Conservation (phyloP, 2,888 invertebrate genomes). For the Meta bourneti region DNA sequence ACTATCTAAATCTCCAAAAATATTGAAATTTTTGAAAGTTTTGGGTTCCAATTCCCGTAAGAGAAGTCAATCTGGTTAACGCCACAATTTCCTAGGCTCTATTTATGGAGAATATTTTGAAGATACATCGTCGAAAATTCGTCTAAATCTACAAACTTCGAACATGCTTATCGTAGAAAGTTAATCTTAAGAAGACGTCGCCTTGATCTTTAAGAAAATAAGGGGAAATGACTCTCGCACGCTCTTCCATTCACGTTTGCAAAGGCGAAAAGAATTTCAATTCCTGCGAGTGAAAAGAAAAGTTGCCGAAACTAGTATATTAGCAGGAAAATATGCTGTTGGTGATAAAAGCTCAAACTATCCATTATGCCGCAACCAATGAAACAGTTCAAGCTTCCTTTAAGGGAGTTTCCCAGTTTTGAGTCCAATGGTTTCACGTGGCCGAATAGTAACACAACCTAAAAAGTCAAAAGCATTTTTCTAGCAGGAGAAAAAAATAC, state of each 20-base stretch:
- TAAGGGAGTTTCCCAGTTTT: slow-evolving; percentile 11
- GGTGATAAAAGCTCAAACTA: slow-evolving; percentile 18
- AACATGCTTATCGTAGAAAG: too few species aligned
- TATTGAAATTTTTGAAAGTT: too few species aligned
- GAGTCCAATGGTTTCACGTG: slow-evolving; percentile 47
- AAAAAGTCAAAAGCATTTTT: slow-evolving; percentile 37
- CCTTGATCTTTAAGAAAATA: not conserved
- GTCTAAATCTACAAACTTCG: too few species aligned
- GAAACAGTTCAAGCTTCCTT: slow-evolving; percentile 20
- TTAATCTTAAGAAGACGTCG: too few species aligned
- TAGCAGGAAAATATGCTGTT: not conserved
- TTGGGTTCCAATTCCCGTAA: too few species aligned
- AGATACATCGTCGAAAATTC: too few species aligned
- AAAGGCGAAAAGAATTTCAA: not conserved
- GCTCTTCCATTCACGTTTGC: not conserved
- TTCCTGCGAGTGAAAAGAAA: not conserved
- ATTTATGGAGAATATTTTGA: too few species aligned
- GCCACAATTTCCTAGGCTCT: too few species aligned
- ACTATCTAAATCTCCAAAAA: too few species aligned
- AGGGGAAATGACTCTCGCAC: not conserved
- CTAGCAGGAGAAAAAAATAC: slow-evolving; percentile 14
- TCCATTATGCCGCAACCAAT: slow-evolving; percentile 50
- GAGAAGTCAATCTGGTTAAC: too few species aligned
- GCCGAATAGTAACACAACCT: slow-evolving; percentile 10
- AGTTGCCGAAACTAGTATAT: not conserved